phyloP scores from a whole-genome alignment of 1,140 invertebrate species.

The Drosophila eugracilis region DNA sequence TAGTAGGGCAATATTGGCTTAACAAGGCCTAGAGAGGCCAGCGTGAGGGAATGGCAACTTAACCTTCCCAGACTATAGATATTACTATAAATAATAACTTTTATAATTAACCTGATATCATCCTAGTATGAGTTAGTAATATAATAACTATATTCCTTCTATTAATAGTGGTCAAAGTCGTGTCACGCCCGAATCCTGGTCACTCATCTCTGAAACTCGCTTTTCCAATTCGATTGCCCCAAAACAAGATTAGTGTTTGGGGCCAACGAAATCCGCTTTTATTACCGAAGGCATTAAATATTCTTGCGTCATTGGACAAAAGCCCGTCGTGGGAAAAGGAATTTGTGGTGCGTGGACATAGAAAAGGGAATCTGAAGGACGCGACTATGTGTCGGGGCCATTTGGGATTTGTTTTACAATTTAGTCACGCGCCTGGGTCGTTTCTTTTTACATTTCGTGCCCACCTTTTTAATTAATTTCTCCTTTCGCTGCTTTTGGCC shows the following conservation, averaged over 20 bases:
- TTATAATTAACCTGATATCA: too few relatives aligned
- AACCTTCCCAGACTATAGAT: not conserved
- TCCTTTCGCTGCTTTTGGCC: constrained; percentile 32
- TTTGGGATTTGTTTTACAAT: constrained; percentile 73
- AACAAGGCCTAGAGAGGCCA: not conserved
- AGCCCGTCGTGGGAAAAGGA: constrained; percentile 9
- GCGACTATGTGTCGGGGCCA: constrained; percentile 29
- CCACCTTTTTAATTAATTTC: constrained; percentile 79
- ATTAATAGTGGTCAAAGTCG: not conserved
- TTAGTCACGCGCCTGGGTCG: constrained; percentile 60
- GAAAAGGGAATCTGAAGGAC: constrained; percentile 7
- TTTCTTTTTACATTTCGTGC: constrained; percentile 59
- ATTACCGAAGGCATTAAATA: constrained; percentile 78
- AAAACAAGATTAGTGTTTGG: constrained; percentile 75
- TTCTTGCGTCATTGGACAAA: constrained; percentile 71
- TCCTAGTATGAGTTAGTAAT: too few relatives aligned
- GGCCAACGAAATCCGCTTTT: constrained; percentile 70
- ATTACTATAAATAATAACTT: not conserved
- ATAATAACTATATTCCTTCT: too few relatives aligned
- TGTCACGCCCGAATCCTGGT: not conserved
- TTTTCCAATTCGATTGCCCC: constrained; percentile 43
- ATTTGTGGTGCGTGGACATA: constrained; percentile 44
- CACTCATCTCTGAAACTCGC: not conserved
- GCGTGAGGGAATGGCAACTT: not conserved
- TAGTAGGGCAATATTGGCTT: constrained; percentile 3